Evolutionary conservation across 2,797 vertebrate genomes (phyloP), one percentile per base, ranked within the genome.

Genomic region (Bovichtus diacanthus): DNA sequence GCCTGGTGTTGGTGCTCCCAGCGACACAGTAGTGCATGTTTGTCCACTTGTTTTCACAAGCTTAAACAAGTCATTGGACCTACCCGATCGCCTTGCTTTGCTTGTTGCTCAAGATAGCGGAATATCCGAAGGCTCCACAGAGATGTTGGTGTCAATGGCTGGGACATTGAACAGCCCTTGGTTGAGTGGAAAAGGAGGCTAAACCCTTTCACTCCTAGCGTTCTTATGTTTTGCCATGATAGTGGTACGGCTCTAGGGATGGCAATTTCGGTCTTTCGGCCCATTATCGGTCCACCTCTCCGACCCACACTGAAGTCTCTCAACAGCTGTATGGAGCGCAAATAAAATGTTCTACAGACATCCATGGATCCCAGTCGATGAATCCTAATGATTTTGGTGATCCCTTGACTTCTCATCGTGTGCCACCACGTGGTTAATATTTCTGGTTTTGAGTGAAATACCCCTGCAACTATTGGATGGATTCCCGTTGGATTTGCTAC

Each of bases 41-140:
- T 89, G 86, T 93, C 90, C 88, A 77, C 80, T 86, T 84, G 79
- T 81, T 86, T 90, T 91, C 90, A 86, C 83, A 82, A 86, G 87
- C 87, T 85, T 87, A 74, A 92, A 91, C 83, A 90, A 90, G 90
- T 86, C 85, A 71, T 90, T 76, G 78, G 64, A 75, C 70, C 68
- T 49, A 41, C 58, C 76, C 78, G 80, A 63, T 83, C 38, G 31
- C 66, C 47, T 13, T 9, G 63, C 58, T 78, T 67, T 63, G 41
- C 68, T 65, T 16, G 61, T 62, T 71, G 68, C 77, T 80, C 18
- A 49, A 65, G 74, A 69, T 68, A 70, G 81, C 73, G 59, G 78
- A 72, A 66, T 46, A 74, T 73, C 76, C 69, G 34, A 44, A 77
- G 55, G 43, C 5, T 29, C 70, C 59, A 44, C 68, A 46, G 53